These are phyloP conservation scores for Myathropa florea DNA, from an alignment of 2,888 invertebrate species.

Conservation along the genomic window DNA sequence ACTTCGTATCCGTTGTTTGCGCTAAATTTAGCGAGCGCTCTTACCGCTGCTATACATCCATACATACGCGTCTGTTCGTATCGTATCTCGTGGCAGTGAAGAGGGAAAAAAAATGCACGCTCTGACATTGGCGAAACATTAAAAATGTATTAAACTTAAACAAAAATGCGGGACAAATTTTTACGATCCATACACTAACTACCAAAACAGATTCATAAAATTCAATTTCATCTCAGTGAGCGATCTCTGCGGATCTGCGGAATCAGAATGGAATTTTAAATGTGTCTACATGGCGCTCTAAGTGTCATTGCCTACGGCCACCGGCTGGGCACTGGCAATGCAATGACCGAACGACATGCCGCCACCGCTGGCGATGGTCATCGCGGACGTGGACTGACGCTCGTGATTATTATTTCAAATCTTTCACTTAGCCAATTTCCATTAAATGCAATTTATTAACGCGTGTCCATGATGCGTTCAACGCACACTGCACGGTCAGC, in stretches of 20 bases:
- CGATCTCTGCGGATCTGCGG: background rate
- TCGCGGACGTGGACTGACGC: conserved; percentile 4
- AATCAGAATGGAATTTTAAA: conserved; percentile 59
- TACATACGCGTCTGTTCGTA: background rate
- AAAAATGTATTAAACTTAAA: conserved; percentile 64
- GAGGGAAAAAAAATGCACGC: background rate
- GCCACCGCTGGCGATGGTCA: background rate
- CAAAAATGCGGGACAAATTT: conserved; percentile 57
- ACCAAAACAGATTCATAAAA: conserved; percentile 59
- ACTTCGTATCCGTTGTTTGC: conserved; percentile 27
- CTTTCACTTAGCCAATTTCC: conserved; percentile 70
- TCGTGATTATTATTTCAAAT: conserved; percentile 63
- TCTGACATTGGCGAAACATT: conserved; percentile 45
- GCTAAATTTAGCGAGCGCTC: conserved; percentile 57
- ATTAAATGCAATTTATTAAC: conserved; percentile 71
- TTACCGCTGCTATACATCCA: background rate
- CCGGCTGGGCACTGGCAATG: background rate
- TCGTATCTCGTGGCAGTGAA: conserved; percentile 3
- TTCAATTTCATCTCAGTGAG: conserved; percentile 21
- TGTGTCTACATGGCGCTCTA: conserved; percentile 65
- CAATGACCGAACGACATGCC: conserved; percentile 27
- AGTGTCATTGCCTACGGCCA: conserved; percentile 25
- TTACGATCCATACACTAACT: conserved; percentile 25
- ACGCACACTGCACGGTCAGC: background rate
- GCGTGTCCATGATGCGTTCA: conserved; percentile 59